A percentile compares a stretch with the other conserved stretches of the same genome.
These are phyloP conservation scores for Xylophagus ater DNA, from an alignment of 2,888 invertebrate genomes.

Conservation along the genomic window DNA sequence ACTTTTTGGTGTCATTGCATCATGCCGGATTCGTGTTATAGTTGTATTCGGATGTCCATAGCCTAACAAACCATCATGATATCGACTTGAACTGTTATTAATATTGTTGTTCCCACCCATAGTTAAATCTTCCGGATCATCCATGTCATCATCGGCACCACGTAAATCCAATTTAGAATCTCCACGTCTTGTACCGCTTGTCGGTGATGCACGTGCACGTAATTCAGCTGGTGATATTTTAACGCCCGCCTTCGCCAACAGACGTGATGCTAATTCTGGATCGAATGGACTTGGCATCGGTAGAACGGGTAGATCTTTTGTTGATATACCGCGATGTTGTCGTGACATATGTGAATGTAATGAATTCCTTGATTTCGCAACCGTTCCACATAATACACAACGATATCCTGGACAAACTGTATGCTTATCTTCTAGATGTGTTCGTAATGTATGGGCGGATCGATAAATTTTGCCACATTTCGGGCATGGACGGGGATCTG, in stretches of 20 bases:
- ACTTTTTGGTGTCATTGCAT: conserved; percentile 55
- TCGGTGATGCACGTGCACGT: conserved; percentile 74
- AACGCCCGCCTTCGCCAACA: conserved; percentile 79
- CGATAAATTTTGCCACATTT: conserved; percentile 89
- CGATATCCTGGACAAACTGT: conserved; percentile 87
- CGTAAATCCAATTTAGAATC: conserved; percentile 71
- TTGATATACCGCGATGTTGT: conserved; percentile 85
- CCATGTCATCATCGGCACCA: conserved; percentile 52
- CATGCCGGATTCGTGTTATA: conserved; percentile 52
- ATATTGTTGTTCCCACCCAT: conserved; percentile 38
- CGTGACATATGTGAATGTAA: conserved; percentile 90
- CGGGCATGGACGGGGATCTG: conserved; percentile 84
- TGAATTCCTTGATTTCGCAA: conserved; percentile 84
- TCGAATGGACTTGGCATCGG: conserved; percentile 90
- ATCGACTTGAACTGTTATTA: conserved; percentile 32
- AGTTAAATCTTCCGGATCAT: conserved; percentile 72
- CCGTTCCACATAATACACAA: conserved; percentile 84
- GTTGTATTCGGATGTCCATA: conserved; percentile 50
- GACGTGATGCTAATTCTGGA: conserved; percentile 75
- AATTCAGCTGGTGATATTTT: conserved; percentile 76
- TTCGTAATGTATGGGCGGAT: conserved; percentile 81
- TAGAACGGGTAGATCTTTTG: conserved; percentile 81
- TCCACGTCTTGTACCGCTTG: conserved; percentile 60
- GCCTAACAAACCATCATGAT: conserved; percentile 33
- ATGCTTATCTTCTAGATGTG: conserved; percentile 87